A percentile compares a stretch with the other conserved stretches of the same genome.
These are phyloP conservation scores for Pyralis farinalis DNA, from an alignment of 2,888 invertebrate genomes.

Conservation along the genomic window DNA sequence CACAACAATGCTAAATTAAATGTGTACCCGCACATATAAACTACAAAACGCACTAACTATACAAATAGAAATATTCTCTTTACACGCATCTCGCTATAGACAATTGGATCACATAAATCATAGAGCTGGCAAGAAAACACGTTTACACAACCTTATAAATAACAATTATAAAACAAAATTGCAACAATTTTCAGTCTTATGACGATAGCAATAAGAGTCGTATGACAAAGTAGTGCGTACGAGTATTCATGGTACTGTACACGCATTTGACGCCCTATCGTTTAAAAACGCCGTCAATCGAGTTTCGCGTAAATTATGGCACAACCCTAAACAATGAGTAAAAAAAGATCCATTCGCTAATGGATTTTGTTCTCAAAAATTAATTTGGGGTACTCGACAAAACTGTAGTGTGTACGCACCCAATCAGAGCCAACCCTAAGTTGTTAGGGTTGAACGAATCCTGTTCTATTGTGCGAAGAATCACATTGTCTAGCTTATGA, in stretches of 20 bases:
- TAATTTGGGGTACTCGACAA: constrained; percentile 77
- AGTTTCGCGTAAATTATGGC: constrained; percentile 75
- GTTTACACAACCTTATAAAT: constrained; percentile 32
- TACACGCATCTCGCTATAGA: constrained; percentile 73
- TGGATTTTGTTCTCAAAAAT: constrained; percentile 79
- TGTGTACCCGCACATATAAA: constrained; percentile 62
- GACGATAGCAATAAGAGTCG: constrained; percentile 16
- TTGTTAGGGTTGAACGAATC: constrained; percentile 27
- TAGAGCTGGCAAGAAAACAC: constrained; percentile 74
- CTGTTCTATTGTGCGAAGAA: constrained; percentile 1
- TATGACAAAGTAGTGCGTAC: constrained; percentile 1
- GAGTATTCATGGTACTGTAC: constrained; percentile 22
- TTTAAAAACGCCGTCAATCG: constrained; percentile 71
- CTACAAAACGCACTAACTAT: constrained; percentile 52
- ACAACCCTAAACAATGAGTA: constrained; percentile 69
- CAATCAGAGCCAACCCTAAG: constrained; percentile 53
- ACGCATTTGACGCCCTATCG: constrained; percentile 68
- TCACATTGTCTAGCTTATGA: not conserved
- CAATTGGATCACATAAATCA: constrained; percentile 74
- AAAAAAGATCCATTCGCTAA: constrained; percentile 73
- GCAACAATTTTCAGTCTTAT: constrained; percentile 28
- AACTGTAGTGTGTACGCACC: constrained; percentile 65
- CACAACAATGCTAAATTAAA: constrained; percentile 73
- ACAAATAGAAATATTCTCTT: constrained; percentile 73
- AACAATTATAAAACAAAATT: constrained; percentile 10